Percentiles rank a stretch among this genome's conserved stretches.
These are phyloP conservation scores for Lasioglossum pauxillum DNA, from an alignment of 2,888 invertebrate species.

Conservation along the genomic window DNA sequence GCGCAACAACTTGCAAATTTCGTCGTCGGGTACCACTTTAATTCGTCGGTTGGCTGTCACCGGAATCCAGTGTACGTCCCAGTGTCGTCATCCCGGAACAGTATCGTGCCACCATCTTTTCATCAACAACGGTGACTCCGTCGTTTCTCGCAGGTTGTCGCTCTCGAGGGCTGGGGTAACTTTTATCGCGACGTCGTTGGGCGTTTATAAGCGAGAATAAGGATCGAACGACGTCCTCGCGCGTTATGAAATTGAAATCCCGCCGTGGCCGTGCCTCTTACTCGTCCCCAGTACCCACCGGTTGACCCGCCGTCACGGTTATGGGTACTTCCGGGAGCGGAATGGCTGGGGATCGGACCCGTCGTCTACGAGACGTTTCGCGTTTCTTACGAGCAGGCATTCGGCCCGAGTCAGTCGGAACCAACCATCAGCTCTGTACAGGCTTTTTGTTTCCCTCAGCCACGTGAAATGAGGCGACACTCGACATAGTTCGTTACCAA, in stretches of 20 bases:
- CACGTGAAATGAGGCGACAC: constrained; percentile 12
- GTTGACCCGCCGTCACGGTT: constrained; percentile 60
- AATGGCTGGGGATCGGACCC: constrained; percentile 49
- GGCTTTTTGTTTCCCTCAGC: constrained; percentile 17
- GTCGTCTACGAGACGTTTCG: constrained; percentile 45
- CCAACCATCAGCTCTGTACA: neutral
- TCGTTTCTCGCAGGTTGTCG: constrained; percentile 34
- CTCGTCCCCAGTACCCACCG: neutral
- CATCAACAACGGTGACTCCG: constrained; percentile 39
- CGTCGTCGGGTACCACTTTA: neutral
- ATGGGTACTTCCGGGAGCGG: constrained; percentile 50
- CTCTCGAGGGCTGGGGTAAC: constrained; percentile 19
- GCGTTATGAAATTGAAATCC: constrained; percentile 74
- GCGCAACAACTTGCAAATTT: neutral
- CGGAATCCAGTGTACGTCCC: neutral
- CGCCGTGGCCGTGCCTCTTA: constrained; percentile 33
- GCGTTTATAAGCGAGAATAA: constrained; percentile 71
- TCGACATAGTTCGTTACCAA: neutral
- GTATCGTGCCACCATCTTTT: neutral
- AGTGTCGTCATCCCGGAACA: neutral
- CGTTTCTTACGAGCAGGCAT: constrained; percentile 23
- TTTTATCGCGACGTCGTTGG: constrained; percentile 62
- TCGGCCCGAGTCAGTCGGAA: constrained; percentile 4
- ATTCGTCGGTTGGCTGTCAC: neutral
- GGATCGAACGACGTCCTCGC: constrained; percentile 63